These are phyloP conservation scores for Pogona vitticeps DNA, from an alignment of 2,113 vertebrate species.

Conservation along the genomic window DNA sequence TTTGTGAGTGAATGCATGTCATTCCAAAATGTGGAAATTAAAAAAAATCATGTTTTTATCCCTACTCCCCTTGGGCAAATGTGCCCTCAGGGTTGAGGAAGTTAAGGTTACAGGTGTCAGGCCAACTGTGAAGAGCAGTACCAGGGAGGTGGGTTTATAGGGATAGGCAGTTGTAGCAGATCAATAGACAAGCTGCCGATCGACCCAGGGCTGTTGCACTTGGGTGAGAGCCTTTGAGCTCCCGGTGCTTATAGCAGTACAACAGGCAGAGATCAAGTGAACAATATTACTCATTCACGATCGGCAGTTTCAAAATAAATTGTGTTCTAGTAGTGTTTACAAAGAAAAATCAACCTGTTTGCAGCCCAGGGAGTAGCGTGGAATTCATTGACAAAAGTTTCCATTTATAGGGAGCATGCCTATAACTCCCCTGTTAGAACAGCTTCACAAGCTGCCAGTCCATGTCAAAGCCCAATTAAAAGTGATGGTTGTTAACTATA, in stretches of 20 bases:
- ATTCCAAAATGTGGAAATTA: not conserved
- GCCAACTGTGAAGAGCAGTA: not conserved
- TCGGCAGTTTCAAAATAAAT: not conserved
- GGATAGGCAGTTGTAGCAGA: not conserved
- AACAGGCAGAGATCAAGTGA: not conserved
- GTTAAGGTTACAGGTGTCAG: not conserved
- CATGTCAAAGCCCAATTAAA: no score
- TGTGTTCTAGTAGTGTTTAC: not conserved
- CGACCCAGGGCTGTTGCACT: not conserved
- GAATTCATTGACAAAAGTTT: no score
- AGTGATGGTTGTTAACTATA: no score
- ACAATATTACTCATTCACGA: not conserved
- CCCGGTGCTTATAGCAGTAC: not conserved
- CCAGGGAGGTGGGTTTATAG: not conserved
- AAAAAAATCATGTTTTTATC: not conserved
- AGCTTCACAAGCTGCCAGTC: no score
- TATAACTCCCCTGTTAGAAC: no score
- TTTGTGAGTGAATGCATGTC: not conserved
- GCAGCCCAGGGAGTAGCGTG: not conserved
- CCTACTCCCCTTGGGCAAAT: not conserved
- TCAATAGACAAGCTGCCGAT: not conserved
- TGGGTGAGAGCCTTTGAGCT: not conserved
- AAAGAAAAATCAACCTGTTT: not conserved
- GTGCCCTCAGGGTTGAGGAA: not conserved
- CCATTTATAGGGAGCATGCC: no score